Evolutionary conservation across 1,140 invertebrate genomes (phyloP).

Genomic region (Drosophila repletoides): DNA sequence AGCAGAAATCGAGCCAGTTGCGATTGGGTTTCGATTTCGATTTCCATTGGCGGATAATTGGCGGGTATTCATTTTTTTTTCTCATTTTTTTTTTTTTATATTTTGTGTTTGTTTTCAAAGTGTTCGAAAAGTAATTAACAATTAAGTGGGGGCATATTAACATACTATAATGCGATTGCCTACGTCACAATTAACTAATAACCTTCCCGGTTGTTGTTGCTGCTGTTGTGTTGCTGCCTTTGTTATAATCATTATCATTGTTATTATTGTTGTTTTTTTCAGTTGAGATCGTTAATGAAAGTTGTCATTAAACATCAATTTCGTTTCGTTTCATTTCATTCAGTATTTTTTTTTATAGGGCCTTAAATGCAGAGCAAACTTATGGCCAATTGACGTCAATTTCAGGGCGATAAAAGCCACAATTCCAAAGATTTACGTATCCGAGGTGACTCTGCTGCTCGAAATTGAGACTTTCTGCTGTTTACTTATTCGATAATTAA

Average conservation of each 20-base stretch:
- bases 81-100: too few relatives aligned
- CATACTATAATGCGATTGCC: conserved; percentile 62
- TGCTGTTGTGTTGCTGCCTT: background rate
- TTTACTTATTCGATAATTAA: too few relatives aligned
- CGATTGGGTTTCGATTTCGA: conserved; percentile 17
- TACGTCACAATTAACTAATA: conserved; percentile 72
- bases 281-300: conserved; percentile 56
- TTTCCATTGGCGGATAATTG: conserved; percentile 55
- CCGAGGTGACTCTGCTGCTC: too few relatives aligned
- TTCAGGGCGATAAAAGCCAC: conserved; percentile 32
- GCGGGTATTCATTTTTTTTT: conserved; percentile 46
- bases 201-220: conserved; percentile 5
- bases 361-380: conserved; percentile 16
- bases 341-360: conserved; percentile 37
- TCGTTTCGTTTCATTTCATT: conserved; percentile 48
- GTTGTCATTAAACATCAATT: conserved; percentile 66
- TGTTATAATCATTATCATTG: too few relatives aligned
- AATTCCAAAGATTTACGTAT: conserved; percentile 36
- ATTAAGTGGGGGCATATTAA: conserved; percentile 72
- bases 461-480: too few relatives aligned
- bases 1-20: conserved; percentile 28
- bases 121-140: conserved; percentile 75
- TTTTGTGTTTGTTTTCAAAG: conserved; percentile 70
- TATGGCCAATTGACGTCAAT: conserved; percentile 38
- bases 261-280: background rate